Conservation (phyloP, 2,113 vertebrate genomes). For the Nothoprocta perdicaria region DNA sequence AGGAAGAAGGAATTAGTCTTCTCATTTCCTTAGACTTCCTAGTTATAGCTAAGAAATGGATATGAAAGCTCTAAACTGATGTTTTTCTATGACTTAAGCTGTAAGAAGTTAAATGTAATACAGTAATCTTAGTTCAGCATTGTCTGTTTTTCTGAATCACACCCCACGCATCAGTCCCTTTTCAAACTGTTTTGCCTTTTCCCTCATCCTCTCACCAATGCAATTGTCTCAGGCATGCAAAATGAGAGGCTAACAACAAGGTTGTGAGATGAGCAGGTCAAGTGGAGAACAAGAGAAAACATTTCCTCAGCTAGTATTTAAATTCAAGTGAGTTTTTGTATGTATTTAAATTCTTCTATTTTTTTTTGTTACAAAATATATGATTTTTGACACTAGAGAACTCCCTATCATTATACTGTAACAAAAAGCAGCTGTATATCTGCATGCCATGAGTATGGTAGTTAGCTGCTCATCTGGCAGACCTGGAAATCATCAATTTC, state of each 20-base stretch:
- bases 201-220: background rate
- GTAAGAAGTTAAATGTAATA: background rate
- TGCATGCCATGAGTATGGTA: background rate
- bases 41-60: background rate
- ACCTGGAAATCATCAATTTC: constrained; percentile 27
- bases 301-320: background rate
- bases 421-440: constrained; percentile 26
- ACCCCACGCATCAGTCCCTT: background rate
- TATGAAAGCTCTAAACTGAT: background rate
- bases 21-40: background rate
- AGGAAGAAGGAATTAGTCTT: background rate
- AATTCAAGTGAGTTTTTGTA: background rate
- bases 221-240: background rate
- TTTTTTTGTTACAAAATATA: constrained; percentile 54
- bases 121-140: background rate
- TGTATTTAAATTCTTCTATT: constrained; percentile 1
- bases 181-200: background rate
- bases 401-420: constrained; percentile 17
- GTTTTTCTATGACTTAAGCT: background rate
- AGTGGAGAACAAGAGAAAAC: background rate
- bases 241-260: background rate
- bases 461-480: constrained; percentile 23
- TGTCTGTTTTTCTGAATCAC: background rate
- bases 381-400: constrained; percentile 32
- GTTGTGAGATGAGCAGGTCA: background rate